phyloP scores from a whole-genome alignment of 2,113 vertebrate species.

The Pterocles burchelli region DNA sequence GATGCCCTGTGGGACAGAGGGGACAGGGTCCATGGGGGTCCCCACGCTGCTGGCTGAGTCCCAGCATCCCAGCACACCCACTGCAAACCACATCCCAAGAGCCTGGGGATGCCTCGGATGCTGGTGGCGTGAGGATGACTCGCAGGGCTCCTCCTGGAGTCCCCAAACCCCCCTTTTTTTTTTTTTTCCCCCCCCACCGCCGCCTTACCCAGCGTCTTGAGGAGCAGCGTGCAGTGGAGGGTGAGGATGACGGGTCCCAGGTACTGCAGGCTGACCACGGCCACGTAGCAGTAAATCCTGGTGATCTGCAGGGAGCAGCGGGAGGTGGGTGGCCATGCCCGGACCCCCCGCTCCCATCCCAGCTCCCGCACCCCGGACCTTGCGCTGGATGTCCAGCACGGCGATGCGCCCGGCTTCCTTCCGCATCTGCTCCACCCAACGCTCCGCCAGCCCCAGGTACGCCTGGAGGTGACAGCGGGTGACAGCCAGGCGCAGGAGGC shows the following conservation, averaged over 20 bases:
- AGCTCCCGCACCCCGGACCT: slow-evolving; percentile 60
- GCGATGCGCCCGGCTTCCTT: slow-evolving; percentile 88
- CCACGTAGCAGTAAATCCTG: slow-evolving; percentile 91
- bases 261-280: slow-evolving; percentile 92
- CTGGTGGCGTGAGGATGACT: rapidly evolving
- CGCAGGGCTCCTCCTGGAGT: neutral
- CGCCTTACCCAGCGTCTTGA: slow-evolving; percentile 87
- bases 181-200: rapidly evolving
- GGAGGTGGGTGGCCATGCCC: neutral
- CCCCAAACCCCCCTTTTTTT: rapidly evolving
- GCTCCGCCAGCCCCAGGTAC: slow-evolving; percentile 88
- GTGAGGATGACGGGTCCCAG: slow-evolving; percentile 87
- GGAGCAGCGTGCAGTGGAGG: slow-evolving; percentile 86
- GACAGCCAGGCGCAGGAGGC: slow-evolving; percentile 80
- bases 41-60: neutral
- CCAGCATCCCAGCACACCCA: rapidly evolving
- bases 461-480: slow-evolving; percentile 91
- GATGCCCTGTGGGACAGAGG: slow-evolving; percentile 76
- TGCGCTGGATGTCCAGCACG: slow-evolving; percentile 88
- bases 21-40: neutral
- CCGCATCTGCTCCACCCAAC: slow-evolving; percentile 89
- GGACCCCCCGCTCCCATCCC: neutral
- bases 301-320: slow-evolving; percentile 76
- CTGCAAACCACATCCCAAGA: neutral
- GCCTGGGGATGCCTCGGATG: neutral